These are phyloP conservation scores for Cyanoderma ruficeps DNA, from an alignment of 2,113 vertebrate species.

Conservation along the genomic window DNA sequence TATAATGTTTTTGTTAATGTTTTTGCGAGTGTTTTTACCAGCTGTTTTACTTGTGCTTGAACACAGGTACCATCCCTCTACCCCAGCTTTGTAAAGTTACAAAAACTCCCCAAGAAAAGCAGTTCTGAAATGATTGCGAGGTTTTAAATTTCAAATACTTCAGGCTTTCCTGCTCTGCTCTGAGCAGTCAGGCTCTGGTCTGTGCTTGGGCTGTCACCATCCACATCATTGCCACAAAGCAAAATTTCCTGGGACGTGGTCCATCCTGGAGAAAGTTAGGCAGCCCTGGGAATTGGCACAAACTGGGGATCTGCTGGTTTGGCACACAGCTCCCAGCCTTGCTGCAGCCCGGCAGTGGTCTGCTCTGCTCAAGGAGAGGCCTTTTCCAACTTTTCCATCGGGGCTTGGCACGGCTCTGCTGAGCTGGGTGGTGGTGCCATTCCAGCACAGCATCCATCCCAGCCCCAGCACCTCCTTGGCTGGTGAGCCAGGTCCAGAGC, in stretches of 20 bases:
- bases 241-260: background rate
- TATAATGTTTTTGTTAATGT: slow-evolving; percentile 81
- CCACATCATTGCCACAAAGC: background rate
- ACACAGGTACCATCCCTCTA: slow-evolving; percentile 24
- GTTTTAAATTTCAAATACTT: background rate
- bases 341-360: background rate
- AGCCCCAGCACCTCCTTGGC: background rate
- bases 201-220: background rate
- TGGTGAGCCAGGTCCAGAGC: background rate
- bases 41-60: slow-evolving; percentile 77
- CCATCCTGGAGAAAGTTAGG: background rate
- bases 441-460: background rate
- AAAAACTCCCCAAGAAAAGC: slow-evolving; percentile 54
- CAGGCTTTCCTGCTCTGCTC: background rate
- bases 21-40: slow-evolving; percentile 77
- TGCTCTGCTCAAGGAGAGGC: background rate
- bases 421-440: background rate
- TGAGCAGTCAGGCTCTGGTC: background rate
- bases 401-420: background rate
- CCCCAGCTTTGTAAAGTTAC: slow-evolving; percentile 45
- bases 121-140: background rate
- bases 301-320: background rate
- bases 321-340: background rate
- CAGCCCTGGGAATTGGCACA: background rate
- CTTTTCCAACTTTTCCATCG: background rate